Percentiles rank a stretch among this genome's conserved stretches.
Evolutionary conservation across 2,888 invertebrate genomes (phyloP).

Genomic region (Serrognathus titanus): DNA sequence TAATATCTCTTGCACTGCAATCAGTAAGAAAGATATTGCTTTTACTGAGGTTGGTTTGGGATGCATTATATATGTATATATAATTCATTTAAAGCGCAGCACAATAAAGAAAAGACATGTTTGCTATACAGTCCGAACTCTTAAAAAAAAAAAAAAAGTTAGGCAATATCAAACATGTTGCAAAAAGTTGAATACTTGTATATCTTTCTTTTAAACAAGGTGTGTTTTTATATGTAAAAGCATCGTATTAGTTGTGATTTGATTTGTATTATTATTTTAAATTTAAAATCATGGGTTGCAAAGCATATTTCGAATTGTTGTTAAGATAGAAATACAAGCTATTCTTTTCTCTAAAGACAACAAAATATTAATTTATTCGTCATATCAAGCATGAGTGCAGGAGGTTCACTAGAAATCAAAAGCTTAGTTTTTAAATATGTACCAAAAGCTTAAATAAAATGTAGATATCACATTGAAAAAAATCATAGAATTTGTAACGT

Average conservation of each 20-base stretch:
- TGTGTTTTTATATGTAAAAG: slow-evolving; percentile 31
- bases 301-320: slow-evolving; percentile 34
- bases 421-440: slow-evolving; percentile 11
- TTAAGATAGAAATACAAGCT: slow-evolving; percentile 36
- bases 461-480: slow-evolving; percentile 30
- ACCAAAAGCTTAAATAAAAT: slow-evolving; percentile 27
- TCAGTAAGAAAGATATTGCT: too few relatives aligned
- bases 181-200: slow-evolving; percentile 31
- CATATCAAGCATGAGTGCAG: slow-evolving; percentile 4
- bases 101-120: slow-evolving; percentile 9
- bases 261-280: slow-evolving; percentile 34
- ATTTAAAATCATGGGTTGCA: slow-evolving; percentile 43
- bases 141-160: neutral
- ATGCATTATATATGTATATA: slow-evolving; percentile 15
- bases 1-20: too few relatives aligned
- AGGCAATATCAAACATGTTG: neutral
- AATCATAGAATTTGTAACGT: slow-evolving; percentile 26
- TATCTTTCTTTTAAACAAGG: slow-evolving; percentile 40
- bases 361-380: slow-evolving; percentile 1
- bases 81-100: slow-evolving; percentile 7
- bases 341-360: slow-evolving; percentile 24
- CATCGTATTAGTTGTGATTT: slow-evolving; percentile 26
- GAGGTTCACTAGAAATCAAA: slow-evolving; percentile 13
- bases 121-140: slow-evolving; percentile 3
- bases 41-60: slow-evolving; percentile 1